phyloP scores from a whole-genome alignment of 2,797 vertebrate species.

The Phoeniculus purpureus region DNA sequence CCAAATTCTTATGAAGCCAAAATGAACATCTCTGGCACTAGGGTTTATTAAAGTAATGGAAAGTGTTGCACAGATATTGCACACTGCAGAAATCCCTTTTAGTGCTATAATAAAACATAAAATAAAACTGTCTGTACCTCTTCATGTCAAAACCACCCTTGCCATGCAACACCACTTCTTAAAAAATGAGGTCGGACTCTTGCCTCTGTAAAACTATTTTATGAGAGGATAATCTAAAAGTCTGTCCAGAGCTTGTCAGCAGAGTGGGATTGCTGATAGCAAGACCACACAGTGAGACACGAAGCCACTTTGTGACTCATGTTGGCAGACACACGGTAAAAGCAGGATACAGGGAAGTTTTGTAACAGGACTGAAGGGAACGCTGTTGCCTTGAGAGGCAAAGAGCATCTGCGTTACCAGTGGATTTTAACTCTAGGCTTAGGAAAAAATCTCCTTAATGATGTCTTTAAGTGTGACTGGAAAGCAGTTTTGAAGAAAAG shows the following conservation, averaged over 20 bases:
- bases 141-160: not conserved
- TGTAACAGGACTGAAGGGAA: not conserved
- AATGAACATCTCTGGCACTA: not conserved
- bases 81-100: conserved; percentile 37
- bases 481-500: too few relatives aligned
- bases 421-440: not conserved
- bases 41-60: conserved; percentile 26
- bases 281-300: not conserved
- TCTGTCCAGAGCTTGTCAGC: not conserved
- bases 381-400: not conserved
- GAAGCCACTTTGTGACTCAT: not conserved
- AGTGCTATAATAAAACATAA: conserved; percentile 32
- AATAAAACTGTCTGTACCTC: conserved; percentile 48
- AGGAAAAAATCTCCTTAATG: not conserved
- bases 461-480: not conserved
- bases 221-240: conserved; percentile 14
- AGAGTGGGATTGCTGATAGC: not conserved
- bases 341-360: rapidly evolving
- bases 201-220: conserved; percentile 21
- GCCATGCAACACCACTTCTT: not conserved
- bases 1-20: not conserved
- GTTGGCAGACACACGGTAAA: not conserved
- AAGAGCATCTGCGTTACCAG: not conserved
- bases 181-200: not conserved
- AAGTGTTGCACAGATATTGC: not conserved